Evolutionary conservation across 53 echinoderm and acorn worm genomes (phyloP).

Genomic region (Echinarachnius parma): DNA sequence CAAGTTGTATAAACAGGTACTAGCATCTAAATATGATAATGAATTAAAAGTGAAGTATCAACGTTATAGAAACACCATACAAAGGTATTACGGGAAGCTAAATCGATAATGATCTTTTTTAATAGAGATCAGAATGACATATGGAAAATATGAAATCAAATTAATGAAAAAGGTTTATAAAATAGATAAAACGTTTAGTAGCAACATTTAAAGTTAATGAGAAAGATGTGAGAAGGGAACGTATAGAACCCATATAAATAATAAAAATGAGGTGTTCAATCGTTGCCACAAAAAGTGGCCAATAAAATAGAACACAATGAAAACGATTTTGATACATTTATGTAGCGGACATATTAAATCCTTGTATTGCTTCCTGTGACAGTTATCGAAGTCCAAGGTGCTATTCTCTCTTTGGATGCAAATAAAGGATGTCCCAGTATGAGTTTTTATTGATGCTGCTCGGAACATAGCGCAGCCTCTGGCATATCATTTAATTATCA

Average conservation of each 20-base stretch:
- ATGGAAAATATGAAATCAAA: background rate
- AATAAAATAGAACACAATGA: background rate
- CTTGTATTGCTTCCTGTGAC: background rate
- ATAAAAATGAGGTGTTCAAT: background rate
- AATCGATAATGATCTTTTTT: background rate
- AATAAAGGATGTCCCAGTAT: too few relatives aligned
- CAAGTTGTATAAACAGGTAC: background rate
- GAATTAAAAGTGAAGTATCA: background rate
- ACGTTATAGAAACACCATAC: background rate
- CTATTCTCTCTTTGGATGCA: too few relatives aligned
- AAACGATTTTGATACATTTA: background rate
- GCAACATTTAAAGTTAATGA: background rate
- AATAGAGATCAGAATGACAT: background rate
- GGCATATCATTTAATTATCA: background rate
- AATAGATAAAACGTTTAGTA: background rate
- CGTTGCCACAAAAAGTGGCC: background rate
- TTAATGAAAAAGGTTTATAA: background rate
- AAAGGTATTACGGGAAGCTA: background rate
- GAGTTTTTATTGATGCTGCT: too few relatives aligned
- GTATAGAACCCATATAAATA: background rate
- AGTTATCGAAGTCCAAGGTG: too few relatives aligned
- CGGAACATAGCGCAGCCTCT: background rate
- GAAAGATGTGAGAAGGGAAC: background rate
- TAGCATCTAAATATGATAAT: background rate
- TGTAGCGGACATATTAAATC: background rate